Base-by-base conservation (phyloP, 2,888 invertebrate species). In the Aphrophora alni region DNA sequence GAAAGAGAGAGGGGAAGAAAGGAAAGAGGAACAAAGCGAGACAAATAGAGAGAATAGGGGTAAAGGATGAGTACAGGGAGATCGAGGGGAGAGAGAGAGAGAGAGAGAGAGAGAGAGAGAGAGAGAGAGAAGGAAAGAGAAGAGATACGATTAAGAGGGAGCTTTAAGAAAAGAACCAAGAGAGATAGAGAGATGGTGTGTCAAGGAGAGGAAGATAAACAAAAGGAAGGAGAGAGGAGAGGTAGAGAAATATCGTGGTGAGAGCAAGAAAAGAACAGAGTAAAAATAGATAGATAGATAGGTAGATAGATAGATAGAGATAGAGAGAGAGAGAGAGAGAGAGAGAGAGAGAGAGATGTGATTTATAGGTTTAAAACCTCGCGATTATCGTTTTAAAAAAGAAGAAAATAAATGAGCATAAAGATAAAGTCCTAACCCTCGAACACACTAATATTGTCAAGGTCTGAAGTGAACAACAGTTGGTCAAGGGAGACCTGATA, bases 11-110 rank as follows among this genome's bases (percentile, higher is more conserved):
- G 38, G 25, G n/a, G n/a, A n/a, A n/a, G n/a, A n/a, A 75, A 21
- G 38, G 24, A 38, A 24, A 75, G 17, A 38, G 21, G 24, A 10
- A 75, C 89, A 88, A 89, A 88, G 88, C 14, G 75, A 44, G 44
- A 14, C 12, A 44, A 2, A 44, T 2, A 44, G 44, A 44, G 12
- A 44, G 44, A 44, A 14, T 14, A 14, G 17, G 44, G 17, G 44
- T 2, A 14, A 14, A 14, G 17, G 17, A 14, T 14, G 8, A 7
- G 17, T 14, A n/a, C n/a, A n/a, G n/a, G n/a, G n/a, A n/a, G 33
- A 33, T 27, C 1, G 12, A 73, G 4, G 27, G 21, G 73, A 33
- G 28, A 12, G 14, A 73, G 73, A 73, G 21, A 33, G 73, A 73
- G 27, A 33, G 28, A 33, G 70, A n/a, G 70, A 70, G 27, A 24